These are phyloP conservation scores for Prionailurus bengalensis DNA, from an alignment of 2,113 vertebrate species.

Conservation along the genomic window DNA sequence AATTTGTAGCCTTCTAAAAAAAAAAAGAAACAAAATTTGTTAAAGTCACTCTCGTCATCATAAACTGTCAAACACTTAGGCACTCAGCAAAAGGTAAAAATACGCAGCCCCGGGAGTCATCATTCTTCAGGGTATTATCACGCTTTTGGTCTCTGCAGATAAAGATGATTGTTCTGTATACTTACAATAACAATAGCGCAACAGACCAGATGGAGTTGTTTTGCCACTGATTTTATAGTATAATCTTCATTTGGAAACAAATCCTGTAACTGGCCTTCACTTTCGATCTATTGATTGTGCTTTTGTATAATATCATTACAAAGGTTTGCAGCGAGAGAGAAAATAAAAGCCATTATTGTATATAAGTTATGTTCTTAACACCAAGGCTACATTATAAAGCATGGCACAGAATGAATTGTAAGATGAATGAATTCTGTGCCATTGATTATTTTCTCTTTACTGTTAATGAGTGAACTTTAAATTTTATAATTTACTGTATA, in stretches of 20 bases:
- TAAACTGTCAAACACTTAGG: neutral
- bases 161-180: neutral
- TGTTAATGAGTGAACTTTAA: neutral
- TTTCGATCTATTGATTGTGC: neutral
- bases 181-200: neutral
- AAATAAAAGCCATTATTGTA: neutral
- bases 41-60: neutral
- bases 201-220: neutral
- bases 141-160: neutral
- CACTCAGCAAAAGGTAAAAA: neutral
- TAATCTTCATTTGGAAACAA: neutral
- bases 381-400: neutral
- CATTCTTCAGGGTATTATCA: neutral
- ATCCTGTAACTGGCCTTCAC: neutral
- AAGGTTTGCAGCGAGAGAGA: neutral
- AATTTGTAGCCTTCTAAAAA: neutral
- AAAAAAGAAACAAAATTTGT: neutral
- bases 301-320: neutral
- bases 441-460: neutral
- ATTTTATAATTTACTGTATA: neutral
- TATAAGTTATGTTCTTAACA: neutral
- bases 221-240: neutral
- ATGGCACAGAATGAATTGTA: neutral
- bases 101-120: neutral
- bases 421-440: neutral